Base-by-base conservation (phyloP, 2,888 invertebrate genomes). In the Sinopyrophorus schimmeli region DNA sequence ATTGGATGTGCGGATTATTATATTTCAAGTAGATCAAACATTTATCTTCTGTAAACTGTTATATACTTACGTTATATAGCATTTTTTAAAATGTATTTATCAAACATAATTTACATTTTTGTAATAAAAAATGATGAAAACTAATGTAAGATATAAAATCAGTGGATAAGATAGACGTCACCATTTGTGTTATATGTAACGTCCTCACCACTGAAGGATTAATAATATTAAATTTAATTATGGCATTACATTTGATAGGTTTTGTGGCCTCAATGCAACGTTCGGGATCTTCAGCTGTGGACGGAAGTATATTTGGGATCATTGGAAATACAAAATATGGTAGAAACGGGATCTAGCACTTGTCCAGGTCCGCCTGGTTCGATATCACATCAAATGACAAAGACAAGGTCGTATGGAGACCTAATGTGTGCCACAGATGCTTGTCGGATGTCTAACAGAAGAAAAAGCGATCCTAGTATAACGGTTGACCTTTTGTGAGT, bases 391-490 rank as follows among this genome's bases (percentile, higher is more conserved):
- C 64, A 66, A 52, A 84, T 89, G 84, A 84, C 83, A 0, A 92
- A 92, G 70, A 91, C 92, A 12, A 79, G 91, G 61, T 92, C 92
- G 0, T 92, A 89, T 70, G 92, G 91, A 55, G 89, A 93, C 72
- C 75, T 93, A 44, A 77, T 86, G 56, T 82, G 79, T 49, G 85
- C 83, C 44, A 81, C 81, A 15, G 83, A 83, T 67, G 74, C 74
- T 34, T 71, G 75, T 41, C 68, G 67, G n/a, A 63, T 66, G 62
- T 59, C 61, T 4, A 85, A 85, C 57, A 77, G 93, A 47, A 79
- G 92, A 54, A 86, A 86, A 58, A 92, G 92, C 72, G 92, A 93
- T 74, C 92, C 93, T 23, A 92, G 82, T 73, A 80, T 92, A 66
- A 81, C 83, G 20, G 79, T 85, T 11, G 89, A 90, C 59, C 74